phyloP scores from a whole-genome alignment of 2,797 vertebrate species.

The Poecilia wingei region DNA sequence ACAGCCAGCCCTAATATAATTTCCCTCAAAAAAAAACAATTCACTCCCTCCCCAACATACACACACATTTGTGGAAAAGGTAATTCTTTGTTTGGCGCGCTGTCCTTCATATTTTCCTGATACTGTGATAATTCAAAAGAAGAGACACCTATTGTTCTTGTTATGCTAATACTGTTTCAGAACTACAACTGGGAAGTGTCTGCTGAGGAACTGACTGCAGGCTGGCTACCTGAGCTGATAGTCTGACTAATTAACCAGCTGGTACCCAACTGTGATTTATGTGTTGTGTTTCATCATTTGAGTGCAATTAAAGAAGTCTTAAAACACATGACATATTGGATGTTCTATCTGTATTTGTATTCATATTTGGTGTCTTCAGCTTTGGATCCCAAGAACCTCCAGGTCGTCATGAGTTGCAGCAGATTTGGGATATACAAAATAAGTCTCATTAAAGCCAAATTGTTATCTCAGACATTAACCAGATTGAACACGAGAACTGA shows the following conservation, averaged over 20 bases:
- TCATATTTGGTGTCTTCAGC: constrained; percentile 11
- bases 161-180: background rate
- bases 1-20: background rate
- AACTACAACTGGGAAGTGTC: background rate
- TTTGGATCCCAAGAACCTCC: constrained; percentile 1
- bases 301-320: background rate
- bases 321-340: background rate
- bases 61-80: constrained; percentile 37
- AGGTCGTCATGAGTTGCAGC: constrained; percentile 26
- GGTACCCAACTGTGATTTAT: background rate
- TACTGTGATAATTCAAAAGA: constrained; percentile 15
- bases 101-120: constrained; percentile 36
- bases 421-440: constrained; percentile 50
- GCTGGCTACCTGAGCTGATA: background rate
- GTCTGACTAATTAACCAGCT: background rate
- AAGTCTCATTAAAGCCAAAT: constrained; percentile 62
- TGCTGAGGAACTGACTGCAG: background rate
- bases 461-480: constrained; percentile 71
- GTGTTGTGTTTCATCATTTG: background rate
- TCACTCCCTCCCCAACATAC: constrained; percentile 28
- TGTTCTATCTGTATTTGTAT: background rate
- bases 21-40: background rate
- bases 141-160: background rate
- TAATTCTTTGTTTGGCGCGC: constrained; percentile 46
- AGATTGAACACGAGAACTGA: constrained; percentile 68